Base-by-base conservation (phyloP, 2,113 vertebrate genomes). In the Hemiscyllium ocellatum region DNA sequence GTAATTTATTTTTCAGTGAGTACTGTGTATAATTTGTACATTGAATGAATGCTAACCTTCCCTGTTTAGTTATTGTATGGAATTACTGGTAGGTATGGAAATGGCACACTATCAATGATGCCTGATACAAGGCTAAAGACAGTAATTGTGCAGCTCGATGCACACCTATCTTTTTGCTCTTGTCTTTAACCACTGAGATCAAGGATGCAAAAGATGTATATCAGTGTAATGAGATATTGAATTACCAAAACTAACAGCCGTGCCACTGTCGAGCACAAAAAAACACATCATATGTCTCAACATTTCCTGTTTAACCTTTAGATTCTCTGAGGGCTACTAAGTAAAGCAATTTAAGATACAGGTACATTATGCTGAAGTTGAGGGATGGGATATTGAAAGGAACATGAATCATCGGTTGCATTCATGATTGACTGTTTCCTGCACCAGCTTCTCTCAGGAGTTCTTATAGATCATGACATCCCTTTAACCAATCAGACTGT, bases 181-280 rank as follows among this genome's bases (percentile, higher is more conserved):
- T 76, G 94, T 95, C 94, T 95, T 95, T 95, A 95, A 95, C 94
- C 42, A 72, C 69, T 15, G 37, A 50, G 94, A 95, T 95, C 94
- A 95, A 95, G 69, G 94, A 95, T 95, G 94, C 68, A 95, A 95
- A 95, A 95, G 94, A 95, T 95, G 94, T 95, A 69, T 95, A 95
- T 95, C 94, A 76, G 69, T 95, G 7, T 95, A 95, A 95, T 76
- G 94, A 95, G 94, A 95, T 70, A 95, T 76, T 72, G 94, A 95
- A 72, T 95, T 95, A 95, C 94, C 94, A 95, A 95, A 70, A 72
- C 22, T 13, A 76, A 95, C 94, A 72, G 94, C 94, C 13, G 68
- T 61, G 68, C 69, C 94, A 76, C 94, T 95, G 69, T 95, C 94
- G 66, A 72, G 68, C 68, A 72, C 52, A 69, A 95, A 61, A 95